Conservation (phyloP, 92 coral and sea anemone genomes). For the Epizoanthus rinbou region DNA sequence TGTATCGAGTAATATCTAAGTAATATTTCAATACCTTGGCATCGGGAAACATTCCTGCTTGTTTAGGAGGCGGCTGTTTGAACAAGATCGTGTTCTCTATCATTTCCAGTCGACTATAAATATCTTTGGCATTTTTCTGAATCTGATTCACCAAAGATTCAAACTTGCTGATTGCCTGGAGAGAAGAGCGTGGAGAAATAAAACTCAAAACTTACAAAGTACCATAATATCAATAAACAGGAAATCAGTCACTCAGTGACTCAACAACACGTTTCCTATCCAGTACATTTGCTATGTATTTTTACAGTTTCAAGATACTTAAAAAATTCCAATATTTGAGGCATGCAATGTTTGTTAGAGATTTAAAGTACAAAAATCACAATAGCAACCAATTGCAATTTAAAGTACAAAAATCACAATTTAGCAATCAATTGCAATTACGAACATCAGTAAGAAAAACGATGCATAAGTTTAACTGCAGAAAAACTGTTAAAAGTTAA, state of each 20-base stretch:
- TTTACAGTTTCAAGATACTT: too few species aligned
- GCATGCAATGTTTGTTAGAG: too few species aligned
- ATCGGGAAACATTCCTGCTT: conserved; percentile 76
- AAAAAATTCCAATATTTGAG: too few species aligned
- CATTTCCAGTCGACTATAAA: conserved; percentile 90
- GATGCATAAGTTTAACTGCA: background rate
- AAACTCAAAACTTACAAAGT: too few species aligned
- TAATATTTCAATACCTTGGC: conserved; percentile 64
- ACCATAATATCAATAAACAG: background rate
- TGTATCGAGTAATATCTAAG: background rate
- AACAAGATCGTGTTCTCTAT: conserved; percentile 84
- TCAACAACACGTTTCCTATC: too few species aligned
- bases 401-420: too few species aligned
- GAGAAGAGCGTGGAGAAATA: background rate
- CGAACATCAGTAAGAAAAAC: background rate
- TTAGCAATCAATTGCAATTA: too few species aligned
- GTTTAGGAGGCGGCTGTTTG: conserved; percentile 80
- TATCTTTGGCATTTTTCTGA: conserved; percentile 99
- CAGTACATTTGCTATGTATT: too few species aligned
- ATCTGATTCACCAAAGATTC: conserved; percentile 98
- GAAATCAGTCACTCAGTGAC: background rate
- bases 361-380: too few species aligned
- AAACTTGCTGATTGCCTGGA: conserved; percentile 95
- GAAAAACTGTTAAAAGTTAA: too few species aligned
- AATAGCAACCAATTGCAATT: too few species aligned